Evolutionary conservation across 2,797 vertebrate species (phyloP).

Genomic region (Semaprochilodus insignis): DNA sequence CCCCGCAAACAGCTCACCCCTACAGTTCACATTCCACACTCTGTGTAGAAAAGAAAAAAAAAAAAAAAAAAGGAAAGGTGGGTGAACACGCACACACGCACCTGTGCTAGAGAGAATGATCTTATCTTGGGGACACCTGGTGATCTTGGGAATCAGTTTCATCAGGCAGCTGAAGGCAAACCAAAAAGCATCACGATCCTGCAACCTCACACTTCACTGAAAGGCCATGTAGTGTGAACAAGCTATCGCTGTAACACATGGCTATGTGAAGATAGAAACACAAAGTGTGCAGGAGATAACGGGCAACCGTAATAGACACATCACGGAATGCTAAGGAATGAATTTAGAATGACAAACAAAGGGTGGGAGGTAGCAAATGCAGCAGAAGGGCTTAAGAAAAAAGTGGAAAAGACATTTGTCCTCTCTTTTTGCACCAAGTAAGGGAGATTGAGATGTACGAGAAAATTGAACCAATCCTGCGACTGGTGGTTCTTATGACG

Average conservation of each 20-base stretch:
- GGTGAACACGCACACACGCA: background rate
- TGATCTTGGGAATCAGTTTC: background rate
- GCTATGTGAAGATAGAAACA: background rate
- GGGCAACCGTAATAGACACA: background rate
- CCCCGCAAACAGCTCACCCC: no score
- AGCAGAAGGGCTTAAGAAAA: background rate
- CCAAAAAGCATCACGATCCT: background rate
- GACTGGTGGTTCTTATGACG: background rate
- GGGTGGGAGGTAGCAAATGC: background rate
- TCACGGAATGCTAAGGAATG: background rate
- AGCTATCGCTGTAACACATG: background rate
- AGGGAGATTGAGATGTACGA: background rate
- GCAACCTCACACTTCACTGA: background rate
- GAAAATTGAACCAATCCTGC: background rate
- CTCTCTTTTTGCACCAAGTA: background rate
- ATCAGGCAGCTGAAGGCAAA: constrained; percentile 1
- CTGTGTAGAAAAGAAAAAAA: background rate
- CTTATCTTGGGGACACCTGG: background rate
- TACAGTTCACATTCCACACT: background rate
- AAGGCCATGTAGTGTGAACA: background rate
- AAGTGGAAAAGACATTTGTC: background rate
- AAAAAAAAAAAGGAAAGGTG: no score
- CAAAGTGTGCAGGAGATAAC: background rate
- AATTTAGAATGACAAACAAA: background rate
- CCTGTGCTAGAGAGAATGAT: background rate